These are phyloP conservation scores for Dufourea novaeangliae DNA, from an alignment of 1,140 invertebrate species.

Conservation along the genomic window DNA sequence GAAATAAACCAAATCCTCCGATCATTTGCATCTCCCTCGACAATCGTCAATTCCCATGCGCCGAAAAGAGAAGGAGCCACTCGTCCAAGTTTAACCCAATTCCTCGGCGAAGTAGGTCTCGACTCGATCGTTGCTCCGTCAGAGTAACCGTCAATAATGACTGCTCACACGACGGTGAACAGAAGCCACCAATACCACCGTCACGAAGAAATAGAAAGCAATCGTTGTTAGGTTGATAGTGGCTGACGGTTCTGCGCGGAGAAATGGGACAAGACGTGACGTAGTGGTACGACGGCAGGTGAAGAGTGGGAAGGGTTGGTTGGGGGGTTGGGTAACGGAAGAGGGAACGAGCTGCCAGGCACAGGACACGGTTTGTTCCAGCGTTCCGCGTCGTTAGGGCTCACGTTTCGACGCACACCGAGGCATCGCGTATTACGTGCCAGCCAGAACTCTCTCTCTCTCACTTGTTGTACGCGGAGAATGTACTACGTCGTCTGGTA, in stretches of 20 bases:
- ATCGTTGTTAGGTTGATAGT: too few relatives aligned
- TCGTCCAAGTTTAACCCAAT: conserved; percentile 29
- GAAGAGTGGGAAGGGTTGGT: neutral
- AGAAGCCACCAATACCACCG: neutral
- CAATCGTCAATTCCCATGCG: conserved; percentile 3
- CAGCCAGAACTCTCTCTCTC: too few relatives aligned
- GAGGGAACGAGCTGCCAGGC: conserved; percentile 35
- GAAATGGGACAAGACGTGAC: neutral
- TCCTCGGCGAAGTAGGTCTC: neutral
- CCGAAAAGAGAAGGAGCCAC: neutral
- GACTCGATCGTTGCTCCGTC: neutral
- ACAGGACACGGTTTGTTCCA: conserved; percentile 53
- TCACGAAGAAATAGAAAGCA: neutral
- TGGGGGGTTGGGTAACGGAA: neutral
- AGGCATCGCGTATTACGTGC: conserved; percentile 27
- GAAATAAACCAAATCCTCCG: too few relatives aligned
- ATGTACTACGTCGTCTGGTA: conserved; percentile 38
- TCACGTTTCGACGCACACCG: conserved; percentile 45
- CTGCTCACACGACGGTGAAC: neutral
- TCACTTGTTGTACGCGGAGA: conserved; percentile 37
- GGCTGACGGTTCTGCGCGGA: neutral
- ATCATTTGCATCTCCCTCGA: too few relatives aligned
- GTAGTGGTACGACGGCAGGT: neutral
- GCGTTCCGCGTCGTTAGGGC: conserved; percentile 52
- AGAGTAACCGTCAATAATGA: conserved; percentile 15